Evolutionary conservation across 2,888 invertebrate species (phyloP), one percentile per base, ranked within the genome.

Genomic region (Zhuqinia jingwanae): DNA sequence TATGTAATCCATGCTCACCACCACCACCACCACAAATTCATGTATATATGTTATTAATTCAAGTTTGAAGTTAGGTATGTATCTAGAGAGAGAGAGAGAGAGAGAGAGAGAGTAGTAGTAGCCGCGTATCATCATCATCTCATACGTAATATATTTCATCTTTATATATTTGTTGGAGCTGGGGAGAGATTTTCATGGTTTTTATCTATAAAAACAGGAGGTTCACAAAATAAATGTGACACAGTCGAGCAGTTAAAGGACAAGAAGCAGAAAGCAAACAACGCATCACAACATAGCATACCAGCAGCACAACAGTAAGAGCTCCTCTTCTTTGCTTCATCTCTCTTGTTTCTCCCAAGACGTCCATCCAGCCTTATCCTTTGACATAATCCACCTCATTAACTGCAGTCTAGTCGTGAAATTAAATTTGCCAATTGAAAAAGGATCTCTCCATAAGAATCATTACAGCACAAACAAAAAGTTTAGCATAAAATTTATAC

Each of bases 311-410:
- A 25, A 6, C 45, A 47, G 50, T 68, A 45, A 56, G 53, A 80
- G 78, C 78, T 79, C 17, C 25, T 58, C 58, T 30, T 78, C 30
- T 80, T 36, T 47, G 17, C 42, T 73, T 73, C 70, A 47, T 73
- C 70, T 73, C 81, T 82, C 80, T n/a, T n/a, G 78, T 84, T 87
- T 65, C 83, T 79, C 87, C 79, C 73, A 87, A 80, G 78, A 68
- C 79, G 81, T 80, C 87, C 87, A 88, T 78, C 87, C 78, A 87
- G 87, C 81, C 87, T 76, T 85, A 85, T 84, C 87, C 87, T 87
- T 73, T 80, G 76, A 76, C 78, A 87, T 84, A 84, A 84, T 87
- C 87, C 87, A 87, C 78, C 78, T 87, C 87, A 87, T 87, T 87
- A 81, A 81, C 58, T 81, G 25, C 81, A 81, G 81, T 81, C 81